Evolutionary conservation across 2,797 vertebrate species (phyloP), one percentile per base, ranked within the genome.

Genomic region (Chiloscyllium punctatum): DNA sequence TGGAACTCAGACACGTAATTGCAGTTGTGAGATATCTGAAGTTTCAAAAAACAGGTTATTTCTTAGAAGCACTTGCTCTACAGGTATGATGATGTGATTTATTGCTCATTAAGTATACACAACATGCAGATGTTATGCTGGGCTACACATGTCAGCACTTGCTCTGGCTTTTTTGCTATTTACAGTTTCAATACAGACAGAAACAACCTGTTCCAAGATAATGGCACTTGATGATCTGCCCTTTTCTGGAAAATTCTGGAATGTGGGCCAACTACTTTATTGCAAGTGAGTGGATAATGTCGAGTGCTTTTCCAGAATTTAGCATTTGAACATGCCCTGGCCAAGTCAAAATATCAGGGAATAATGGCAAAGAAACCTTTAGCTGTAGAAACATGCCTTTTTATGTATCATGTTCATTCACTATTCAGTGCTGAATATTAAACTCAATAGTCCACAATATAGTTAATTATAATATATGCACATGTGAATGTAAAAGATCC

Each of bases 41-140:
- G 42, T 74, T 48, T 48, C 30, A 53, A 94, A 94, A 72, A 48
- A 68, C 25, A 7, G 33, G 6, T 94, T 71, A 57, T 37, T 94
- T 51, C 68, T 94, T 74, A 74, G 48, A 77, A 77, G 48, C 30
- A 74, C 71, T 95, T 95, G 42, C 33, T 77, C 72, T 95, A 5
- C 48, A 77, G 94, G 94, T 74, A 57, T 30, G 71, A 77, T 95
- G 71, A 95, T 33, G 11, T 94, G 42, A 94, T 77, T 77, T 77
- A 71, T 51, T 51, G 27, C 25, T 72, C 57, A 33, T 95, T 30
- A 77, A 95, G 30, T 51, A 53, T 57, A 72, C 94, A 74, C 68
- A 95, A 57, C 72, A n/a, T 21, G 5, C 94, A 95, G 71, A 51
- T 57, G 51, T 95, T n/a, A 3, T 53, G 48, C 90, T 69, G 21